Conservation (phyloP, 2,888 invertebrate genomes). For the Diplazon laetatorius region DNA sequence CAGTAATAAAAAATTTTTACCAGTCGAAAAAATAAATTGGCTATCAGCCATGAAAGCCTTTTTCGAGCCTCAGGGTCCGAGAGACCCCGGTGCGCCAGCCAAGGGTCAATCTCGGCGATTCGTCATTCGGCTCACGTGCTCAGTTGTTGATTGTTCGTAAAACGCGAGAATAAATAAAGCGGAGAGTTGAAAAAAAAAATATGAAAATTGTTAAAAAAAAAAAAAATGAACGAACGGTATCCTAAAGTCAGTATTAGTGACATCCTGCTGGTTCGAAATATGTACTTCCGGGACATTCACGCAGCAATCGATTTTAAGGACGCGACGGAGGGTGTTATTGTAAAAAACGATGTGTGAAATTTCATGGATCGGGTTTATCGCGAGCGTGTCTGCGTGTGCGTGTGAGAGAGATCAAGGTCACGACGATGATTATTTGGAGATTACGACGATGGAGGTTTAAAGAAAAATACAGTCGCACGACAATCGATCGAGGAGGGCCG, state of each 20-base stretch:
- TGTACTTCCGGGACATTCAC: conserved; percentile 64
- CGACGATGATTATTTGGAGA: conserved; percentile 1
- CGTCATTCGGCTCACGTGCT: conserved; percentile 15
- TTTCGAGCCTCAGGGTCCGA: too few species aligned
- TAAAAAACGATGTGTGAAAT: conserved; percentile 5
- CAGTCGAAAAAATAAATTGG: too few species aligned
- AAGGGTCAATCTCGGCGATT: too few species aligned
- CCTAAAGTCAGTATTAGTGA: conserved; percentile 65
- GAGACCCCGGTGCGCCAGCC: too few species aligned
- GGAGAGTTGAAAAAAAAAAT: too few species aligned
- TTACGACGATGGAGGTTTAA: neutral
- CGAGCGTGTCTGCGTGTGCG: conserved; percentile 32
- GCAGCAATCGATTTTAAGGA: conserved; percentile 42
- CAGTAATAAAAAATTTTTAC: too few species aligned
- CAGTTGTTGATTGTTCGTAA: conserved; percentile 4
- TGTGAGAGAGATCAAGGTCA: conserved; percentile 32
- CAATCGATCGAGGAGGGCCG: neutral
- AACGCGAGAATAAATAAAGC: too few species aligned
- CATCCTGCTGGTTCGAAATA: conserved; percentile 64
- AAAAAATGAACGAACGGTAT: conserved; percentile 38
- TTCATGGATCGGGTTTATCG: conserved; percentile 31
- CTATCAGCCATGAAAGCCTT: too few species aligned
- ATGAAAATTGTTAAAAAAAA: too few species aligned
- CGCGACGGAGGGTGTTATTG: conserved; percentile 37
- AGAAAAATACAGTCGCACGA: neutral